phyloP scores from a whole-genome alignment of 2,888 invertebrate genomes.

The Platycheirus rosarum region DNA sequence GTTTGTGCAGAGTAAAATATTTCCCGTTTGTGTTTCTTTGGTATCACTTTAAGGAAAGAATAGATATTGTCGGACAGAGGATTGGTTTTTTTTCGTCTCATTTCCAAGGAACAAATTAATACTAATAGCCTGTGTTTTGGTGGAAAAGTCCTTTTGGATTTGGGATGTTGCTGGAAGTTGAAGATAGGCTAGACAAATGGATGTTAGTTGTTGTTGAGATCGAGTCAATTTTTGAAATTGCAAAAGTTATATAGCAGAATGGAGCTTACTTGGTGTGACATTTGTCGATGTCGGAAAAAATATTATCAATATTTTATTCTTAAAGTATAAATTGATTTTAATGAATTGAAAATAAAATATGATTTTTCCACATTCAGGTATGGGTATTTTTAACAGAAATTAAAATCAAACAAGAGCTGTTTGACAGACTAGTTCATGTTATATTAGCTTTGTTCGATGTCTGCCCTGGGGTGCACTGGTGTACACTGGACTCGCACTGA shows the following conservation, averaged over 20 bases:
- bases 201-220: not conserved
- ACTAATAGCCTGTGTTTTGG: slow-evolving; percentile 8
- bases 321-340: too few species aligned
- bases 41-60: slow-evolving; percentile 5
- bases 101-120: slow-evolving; percentile 19
- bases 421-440: too few species aligned
- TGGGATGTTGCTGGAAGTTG: not conserved
- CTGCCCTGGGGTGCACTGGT: too few species aligned
- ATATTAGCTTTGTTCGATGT: too few species aligned
- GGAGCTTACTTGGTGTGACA: too few species aligned
- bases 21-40: not conserved
- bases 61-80: not conserved
- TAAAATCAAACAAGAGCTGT: too few species aligned
- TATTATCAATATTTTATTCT: too few species aligned
- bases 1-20: not conserved
- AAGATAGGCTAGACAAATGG: slow-evolving; percentile 1
- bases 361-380: too few species aligned
- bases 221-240: not conserved
- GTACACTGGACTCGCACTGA: too few species aligned
- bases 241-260: not conserved
- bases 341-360: too few species aligned
- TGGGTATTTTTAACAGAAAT: too few species aligned
- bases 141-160: not conserved
- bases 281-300: too few species aligned
- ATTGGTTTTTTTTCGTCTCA: slow-evolving; percentile 1